Conservation (phyloP, 2,888 invertebrate genomes). For the Oscheius sp. region DNA sequence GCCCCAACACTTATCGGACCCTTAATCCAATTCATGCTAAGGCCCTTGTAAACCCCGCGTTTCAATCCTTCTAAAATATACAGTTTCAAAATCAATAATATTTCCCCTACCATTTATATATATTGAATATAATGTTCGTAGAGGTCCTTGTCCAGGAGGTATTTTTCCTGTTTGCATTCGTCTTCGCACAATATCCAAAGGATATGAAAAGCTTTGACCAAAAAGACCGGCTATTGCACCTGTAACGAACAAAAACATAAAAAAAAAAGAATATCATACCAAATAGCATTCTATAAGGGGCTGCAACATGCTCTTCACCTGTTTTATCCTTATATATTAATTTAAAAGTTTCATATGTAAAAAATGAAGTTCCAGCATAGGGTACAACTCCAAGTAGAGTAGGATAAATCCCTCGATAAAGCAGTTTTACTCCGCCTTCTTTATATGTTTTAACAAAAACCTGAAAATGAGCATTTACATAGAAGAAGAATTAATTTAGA, state of each 20-base stretch:
- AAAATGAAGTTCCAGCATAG: constrained; percentile 82
- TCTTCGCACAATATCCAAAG: constrained; percentile 88
- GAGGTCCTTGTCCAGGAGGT: constrained; percentile 79
- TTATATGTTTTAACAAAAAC: constrained; percentile 65
- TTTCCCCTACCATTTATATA: constrained; percentile 46
- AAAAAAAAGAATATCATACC: constrained; percentile 3
- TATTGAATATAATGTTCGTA: constrained; percentile 38
- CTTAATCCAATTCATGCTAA: constrained; percentile 98
- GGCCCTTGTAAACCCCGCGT: constrained; percentile 92
- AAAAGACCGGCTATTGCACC: constrained; percentile 81
- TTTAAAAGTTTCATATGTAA: constrained; percentile 93
- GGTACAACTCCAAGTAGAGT: constrained; percentile 52
- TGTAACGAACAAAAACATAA: constrained; percentile 17
- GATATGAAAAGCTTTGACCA: constrained; percentile 94
- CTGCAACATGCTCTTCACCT: constrained; percentile 42
- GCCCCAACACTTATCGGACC: constrained; percentile 82
- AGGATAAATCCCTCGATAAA: constrained; percentile 63
- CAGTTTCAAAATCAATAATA: constrained; percentile 63
- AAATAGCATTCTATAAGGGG: constrained; percentile 27
- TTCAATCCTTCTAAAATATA: constrained; percentile 81
- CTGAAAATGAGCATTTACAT: constrained; percentile 20
- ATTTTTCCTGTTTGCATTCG: constrained; percentile 69
- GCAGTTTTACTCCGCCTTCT: constrained; percentile 55
- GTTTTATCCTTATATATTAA: constrained; percentile 76
- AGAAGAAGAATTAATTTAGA: neutral